Percentiles rank a stretch among this genome's conserved stretches.
Evolutionary conservation across 2,113 vertebrate genomes (phyloP).

Genomic region (Nansenia antarctica): DNA sequence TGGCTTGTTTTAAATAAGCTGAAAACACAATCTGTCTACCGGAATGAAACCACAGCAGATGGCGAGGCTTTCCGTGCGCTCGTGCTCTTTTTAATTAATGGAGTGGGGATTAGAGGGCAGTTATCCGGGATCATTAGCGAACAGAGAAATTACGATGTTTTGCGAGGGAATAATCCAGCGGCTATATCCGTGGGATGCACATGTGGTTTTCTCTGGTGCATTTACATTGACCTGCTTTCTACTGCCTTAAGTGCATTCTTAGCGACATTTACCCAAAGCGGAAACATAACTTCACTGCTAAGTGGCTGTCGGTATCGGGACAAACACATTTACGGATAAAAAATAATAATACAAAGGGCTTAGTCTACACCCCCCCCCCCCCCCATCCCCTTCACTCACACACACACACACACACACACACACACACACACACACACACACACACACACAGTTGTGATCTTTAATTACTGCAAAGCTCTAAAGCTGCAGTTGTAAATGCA

Average conservation of each 20-base stretch:
- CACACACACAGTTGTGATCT: constrained; percentile 46
- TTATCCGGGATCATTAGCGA: constrained; percentile 78
- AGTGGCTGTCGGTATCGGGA: constrained; percentile 67
- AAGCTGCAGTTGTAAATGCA: constrained; percentile 54
- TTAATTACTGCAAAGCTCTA: constrained; percentile 62
- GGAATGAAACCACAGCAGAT: constrained; percentile 73
- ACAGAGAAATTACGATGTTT: constrained; percentile 81
- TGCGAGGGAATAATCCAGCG: constrained; percentile 75
- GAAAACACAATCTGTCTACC: constrained; percentile 72
- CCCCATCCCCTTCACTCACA: constrained; percentile 15
- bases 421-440: constrained; percentile 38
- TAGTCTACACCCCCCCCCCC: constrained; percentile 36
- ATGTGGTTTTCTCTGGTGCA: constrained; percentile 66
- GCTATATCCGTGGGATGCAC: constrained; percentile 70
- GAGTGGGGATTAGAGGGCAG: constrained; percentile 78
- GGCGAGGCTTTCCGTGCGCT: constrained; percentile 73
- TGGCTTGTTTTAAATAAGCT: constrained; percentile 53
- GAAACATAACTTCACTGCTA: constrained; percentile 42
- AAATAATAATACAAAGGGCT: constrained; percentile 75
- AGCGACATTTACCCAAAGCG: constrained; percentile 65
- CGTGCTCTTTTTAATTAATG: constrained; percentile 81
- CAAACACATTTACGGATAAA: constrained; percentile 75
- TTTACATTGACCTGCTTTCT: constrained; percentile 73
- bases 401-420: constrained; percentile 5
- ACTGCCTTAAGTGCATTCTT: constrained; percentile 67